Evolutionary conservation across 2,797 vertebrate species (phyloP), one percentile per base, ranked within the genome.

Genomic region (Sarcoramphus papa): DNA sequence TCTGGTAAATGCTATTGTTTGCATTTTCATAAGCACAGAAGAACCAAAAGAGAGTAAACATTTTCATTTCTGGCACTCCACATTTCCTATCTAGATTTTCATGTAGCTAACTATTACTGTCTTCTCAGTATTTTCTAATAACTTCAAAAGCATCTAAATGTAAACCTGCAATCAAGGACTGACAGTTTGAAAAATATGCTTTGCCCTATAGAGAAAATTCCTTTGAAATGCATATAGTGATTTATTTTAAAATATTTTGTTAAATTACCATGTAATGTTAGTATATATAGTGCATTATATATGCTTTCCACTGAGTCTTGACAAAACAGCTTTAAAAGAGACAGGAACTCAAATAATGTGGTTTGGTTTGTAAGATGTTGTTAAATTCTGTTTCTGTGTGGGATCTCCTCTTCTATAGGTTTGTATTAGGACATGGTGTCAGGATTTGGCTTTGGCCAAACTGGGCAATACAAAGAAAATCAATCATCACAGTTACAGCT

Each of bases 161-260:
- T 51, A 91, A 92, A 90, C 68, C 79, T 90, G 69, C 76, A 93
- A 92, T 92, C 76, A 88, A 84, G 70, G 40, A 53, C 69, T 88
- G 86, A 62, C 62, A 85, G 57, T 69, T 22, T 81, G 51, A 86
- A 86, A 85, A 65, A 69, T 67, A 86, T 16, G 23, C 8, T 93
- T 78, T 90, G 21, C 19, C 19, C 33, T 72, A 59, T 27, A 81
- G 30, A 90, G 5, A 77, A 4, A 82, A 77, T 54, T 91, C 22
- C 16, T 92, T 75, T 93, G 68, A 95, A 95, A 92, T 41, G 14
- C 23, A 81, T 70, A 54, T 3, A 65, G 33, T 51, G 21, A 45
- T 73, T 91, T 88, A 48, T 86, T 88, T 92, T 43, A 6, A 92
- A 93, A 76, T 67, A 69, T 76, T 90, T 80, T 80, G 35, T 37